A percentile compares a stretch with the other conserved stretches of the same genome.
Evolutionary conservation across 1,140 invertebrate species (phyloP).

Genomic region (Lysiphlebus fabarum): DNA sequence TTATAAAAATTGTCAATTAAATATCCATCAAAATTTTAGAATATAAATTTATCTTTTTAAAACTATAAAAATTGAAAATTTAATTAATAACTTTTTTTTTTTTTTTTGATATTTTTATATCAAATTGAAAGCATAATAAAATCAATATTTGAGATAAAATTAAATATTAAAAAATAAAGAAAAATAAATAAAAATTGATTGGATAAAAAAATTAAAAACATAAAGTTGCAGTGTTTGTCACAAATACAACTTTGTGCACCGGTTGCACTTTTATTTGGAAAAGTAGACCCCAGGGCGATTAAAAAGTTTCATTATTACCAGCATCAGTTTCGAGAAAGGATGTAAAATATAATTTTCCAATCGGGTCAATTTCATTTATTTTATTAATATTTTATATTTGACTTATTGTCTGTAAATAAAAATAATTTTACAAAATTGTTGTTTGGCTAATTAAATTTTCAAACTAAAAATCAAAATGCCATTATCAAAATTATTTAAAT

Average conservation of each 20-base stretch:
- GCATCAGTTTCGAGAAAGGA: slow-evolving; percentile 40
- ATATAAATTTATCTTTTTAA: no score
- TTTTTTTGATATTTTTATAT: no score
- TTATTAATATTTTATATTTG: slow-evolving; percentile 9
- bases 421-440: no score
- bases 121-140: no score
- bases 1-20: no score
- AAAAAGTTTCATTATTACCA: slow-evolving; percentile 46
- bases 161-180: not conserved
- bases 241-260: slow-evolving; percentile 6
- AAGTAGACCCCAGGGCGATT: slow-evolving; percentile 38
- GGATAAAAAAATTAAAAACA: slow-evolving; percentile 1
- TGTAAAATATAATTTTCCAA: slow-evolving; percentile 43
- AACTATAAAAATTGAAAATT: no score
- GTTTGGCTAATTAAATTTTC: no score
- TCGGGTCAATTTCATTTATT: slow-evolving; percentile 41
- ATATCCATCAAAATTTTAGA: no score
- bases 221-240: slow-evolving; percentile 10
- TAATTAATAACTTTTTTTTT: no score
- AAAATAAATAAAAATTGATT: not conserved
- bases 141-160: not conserved
- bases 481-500: no score
- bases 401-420: not conserved
- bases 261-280: slow-evolving; percentile 26
- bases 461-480: no score